phyloP scores from a whole-genome alignment of 2,888 invertebrate species.

The Rhamphomyia laevipes region DNA sequence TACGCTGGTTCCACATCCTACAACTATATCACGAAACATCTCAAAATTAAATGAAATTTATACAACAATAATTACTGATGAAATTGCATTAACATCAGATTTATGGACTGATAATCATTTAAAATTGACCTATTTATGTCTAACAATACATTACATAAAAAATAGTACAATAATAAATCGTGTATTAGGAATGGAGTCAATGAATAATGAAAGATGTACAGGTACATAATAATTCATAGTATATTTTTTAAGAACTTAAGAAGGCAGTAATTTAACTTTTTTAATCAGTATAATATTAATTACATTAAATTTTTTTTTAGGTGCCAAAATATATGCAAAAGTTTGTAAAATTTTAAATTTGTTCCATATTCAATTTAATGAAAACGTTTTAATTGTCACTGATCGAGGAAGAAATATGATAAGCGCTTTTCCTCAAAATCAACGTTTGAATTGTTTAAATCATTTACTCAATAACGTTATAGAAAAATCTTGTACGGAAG shows the following conservation, averaged over 20 bases:
- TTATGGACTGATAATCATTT: slow-evolving; percentile 11
- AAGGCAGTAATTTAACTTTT: not conserved
- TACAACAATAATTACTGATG: not conserved
- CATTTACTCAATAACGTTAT: slow-evolving; percentile 11
- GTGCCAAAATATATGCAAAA: slow-evolving; percentile 9
- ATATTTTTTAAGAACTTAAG: too few species aligned
- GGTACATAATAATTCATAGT: slow-evolving; percentile 4
- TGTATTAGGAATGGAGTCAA: slow-evolving; percentile 10
- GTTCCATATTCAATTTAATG: slow-evolving; percentile 8
- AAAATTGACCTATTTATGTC: slow-evolving; percentile 6
- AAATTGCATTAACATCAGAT: slow-evolving; percentile 13
- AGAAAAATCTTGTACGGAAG: slow-evolving; percentile 8
- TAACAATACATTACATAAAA: slow-evolving; percentile 13
- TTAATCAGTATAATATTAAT: not conserved
- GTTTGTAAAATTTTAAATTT: slow-evolving; percentile 8
- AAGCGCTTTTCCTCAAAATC: slow-evolving; percentile 6
- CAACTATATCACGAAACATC: slow-evolving; percentile 1
- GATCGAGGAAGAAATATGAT: slow-evolving; percentile 12
- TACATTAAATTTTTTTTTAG: slow-evolving; percentile 5
- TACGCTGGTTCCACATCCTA: slow-evolving; percentile 3
- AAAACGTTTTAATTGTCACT: slow-evolving; percentile 11
- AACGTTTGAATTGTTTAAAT: slow-evolving; percentile 11
- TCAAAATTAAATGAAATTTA: not conserved
- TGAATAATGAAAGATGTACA: slow-evolving; percentile 10
- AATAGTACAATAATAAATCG: slow-evolving; percentile 9